Conservation (phyloP, 2,113 vertebrate species). For the Variabilichromis moorii region DNA sequence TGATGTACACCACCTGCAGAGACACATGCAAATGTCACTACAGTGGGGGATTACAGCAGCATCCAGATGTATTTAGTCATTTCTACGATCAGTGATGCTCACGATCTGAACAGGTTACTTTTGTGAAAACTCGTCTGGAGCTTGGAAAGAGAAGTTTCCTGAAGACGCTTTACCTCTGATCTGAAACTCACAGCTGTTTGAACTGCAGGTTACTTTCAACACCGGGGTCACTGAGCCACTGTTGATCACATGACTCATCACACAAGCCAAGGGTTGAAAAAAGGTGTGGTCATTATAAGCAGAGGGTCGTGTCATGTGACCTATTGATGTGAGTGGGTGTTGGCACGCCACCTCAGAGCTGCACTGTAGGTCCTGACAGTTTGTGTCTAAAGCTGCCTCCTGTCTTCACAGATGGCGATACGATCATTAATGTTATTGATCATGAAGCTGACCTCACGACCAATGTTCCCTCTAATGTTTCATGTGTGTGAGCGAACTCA, state of each 20-base stretch:
- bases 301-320: not conserved
- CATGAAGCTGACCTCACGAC: not conserved
- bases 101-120: not conserved
- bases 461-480: not conserved
- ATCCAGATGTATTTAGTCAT: not conserved
- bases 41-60: rapidly evolving
- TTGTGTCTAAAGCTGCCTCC: not conserved
- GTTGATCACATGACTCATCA: not conserved
- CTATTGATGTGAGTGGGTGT: not conserved
- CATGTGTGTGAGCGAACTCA: rapidly evolving
- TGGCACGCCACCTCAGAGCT: not conserved
- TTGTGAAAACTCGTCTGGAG: not conserved
- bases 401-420: not conserved
- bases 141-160: not conserved
- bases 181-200: not conserved
- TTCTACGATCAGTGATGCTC: not conserved
- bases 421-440: not conserved
- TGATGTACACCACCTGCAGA: constrained; percentile 43
- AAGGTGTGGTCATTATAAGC: not conserved
- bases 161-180: not conserved
- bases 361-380: not conserved
- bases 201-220: not conserved
- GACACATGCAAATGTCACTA: not conserved
- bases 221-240: not conserved
- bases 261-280: not conserved